Evolutionary conservation across 2,888 invertebrate genomes (phyloP), one percentile per base, ranked within the genome.

Genomic region (Apocheima hispidaria): DNA sequence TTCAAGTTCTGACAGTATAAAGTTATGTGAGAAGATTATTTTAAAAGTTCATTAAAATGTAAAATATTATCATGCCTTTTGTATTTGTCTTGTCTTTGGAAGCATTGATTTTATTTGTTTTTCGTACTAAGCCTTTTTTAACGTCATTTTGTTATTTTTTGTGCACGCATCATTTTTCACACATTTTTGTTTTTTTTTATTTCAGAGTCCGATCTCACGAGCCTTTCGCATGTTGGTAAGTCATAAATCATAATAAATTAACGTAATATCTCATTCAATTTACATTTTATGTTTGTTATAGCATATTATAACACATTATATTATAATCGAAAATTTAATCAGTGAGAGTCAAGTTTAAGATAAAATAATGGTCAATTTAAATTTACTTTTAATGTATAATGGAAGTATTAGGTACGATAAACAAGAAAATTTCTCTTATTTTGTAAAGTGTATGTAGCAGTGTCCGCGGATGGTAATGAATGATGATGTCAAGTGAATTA

Each of bases 151-250:
- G 12, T 21, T 21, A 21, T 16, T 46, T 14, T 60, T 69, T 60
- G 51, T 76, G 80, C 79, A 79, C 77, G 75, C 77, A 70, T 64
- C 71, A 74, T 74, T 69, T 59, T 70, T 69, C 68, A 84, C 81
- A 84, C 82, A 71, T 81, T 71, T 78, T 75, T 81, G 83, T 83
- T 83, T 83, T 84, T n/a, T 43, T 88, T 79, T 76, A 81, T 94
- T 94, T 82, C 94, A 94, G 94, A 94, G 92, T 94, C 94, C 70
- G 94, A 94, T 87, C 90, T 94, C 84, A 94, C 94, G 83, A 92
- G 92, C 81, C 90, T 94, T 82, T 94, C 94, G 78, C 94, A 94
- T 90, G 93, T 94, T 86, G 94, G 94, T 94, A 90, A 94, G 94
- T 94, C 61, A 74, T 69, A 23, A 48, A 55, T 20, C 44, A 50